These are phyloP conservation scores for Nothocercus nigrocapillus DNA, from an alignment of 2,113 vertebrate species.

Conservation along the genomic window DNA sequence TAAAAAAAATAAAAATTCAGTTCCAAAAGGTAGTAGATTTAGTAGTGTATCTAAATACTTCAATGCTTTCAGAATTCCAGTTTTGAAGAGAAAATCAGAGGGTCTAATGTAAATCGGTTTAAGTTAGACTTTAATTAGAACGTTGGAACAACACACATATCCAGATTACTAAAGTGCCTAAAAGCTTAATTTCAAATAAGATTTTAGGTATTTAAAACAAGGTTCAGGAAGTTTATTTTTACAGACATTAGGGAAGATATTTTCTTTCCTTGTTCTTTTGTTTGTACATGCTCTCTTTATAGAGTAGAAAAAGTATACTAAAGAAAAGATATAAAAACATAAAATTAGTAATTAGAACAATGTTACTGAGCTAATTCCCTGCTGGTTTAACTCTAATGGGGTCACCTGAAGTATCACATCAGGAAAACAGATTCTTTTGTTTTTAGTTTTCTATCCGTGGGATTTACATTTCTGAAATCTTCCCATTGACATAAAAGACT, in stretches of 20 bases:
- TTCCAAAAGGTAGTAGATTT: neutral
- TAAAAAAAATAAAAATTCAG: neutral
- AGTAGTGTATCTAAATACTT: neutral
- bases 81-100: neutral
- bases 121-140: neutral
- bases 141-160: neutral
- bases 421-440: neutral
- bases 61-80: neutral
- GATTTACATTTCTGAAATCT: constrained; percentile 1
- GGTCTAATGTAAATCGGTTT: neutral
- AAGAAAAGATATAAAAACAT: neutral
- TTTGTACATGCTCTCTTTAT: neutral
- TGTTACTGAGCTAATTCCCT: neutral
- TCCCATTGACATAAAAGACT: neutral
- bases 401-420: neutral
- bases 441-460: neutral
- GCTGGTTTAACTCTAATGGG: neutral
- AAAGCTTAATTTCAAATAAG: neutral
- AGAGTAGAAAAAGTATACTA: neutral
- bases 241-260: neutral
- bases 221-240: neutral
- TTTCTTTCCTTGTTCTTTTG: neutral
- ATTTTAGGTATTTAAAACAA: neutral
- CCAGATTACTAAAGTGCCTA: neutral
- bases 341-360: neutral